phyloP scores from a whole-genome alignment of 2,113 vertebrate genomes.

The Clinocottus analis region DNA sequence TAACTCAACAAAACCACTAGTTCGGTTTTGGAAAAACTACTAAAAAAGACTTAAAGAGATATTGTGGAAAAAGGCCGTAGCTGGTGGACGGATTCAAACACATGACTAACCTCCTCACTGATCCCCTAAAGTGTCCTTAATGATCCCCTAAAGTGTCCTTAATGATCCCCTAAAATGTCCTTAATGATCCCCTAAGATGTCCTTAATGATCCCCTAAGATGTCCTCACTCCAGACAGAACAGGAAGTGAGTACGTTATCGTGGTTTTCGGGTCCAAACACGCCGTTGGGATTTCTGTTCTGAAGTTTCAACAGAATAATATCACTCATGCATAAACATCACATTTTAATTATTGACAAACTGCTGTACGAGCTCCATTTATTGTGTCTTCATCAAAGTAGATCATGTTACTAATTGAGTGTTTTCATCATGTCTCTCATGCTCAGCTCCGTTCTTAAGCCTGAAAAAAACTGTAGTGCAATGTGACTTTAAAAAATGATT shows the following conservation, averaged over 20 bases:
- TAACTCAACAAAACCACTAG: too few relatives aligned
- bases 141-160: background rate
- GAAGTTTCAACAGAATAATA: constrained; percentile 5
- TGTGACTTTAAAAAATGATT: background rate
- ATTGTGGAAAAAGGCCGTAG: background rate
- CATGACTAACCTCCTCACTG: background rate
- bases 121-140: background rate
- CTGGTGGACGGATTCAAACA: background rate
- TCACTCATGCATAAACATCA: background rate
- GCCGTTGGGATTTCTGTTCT: background rate
- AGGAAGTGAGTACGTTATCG: background rate
- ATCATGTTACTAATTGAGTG: background rate
- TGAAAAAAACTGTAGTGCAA: background rate
- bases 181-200: background rate
- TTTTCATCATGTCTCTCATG: background rate
- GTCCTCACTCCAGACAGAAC: background rate
- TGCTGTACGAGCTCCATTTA: background rate
- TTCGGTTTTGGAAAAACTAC: too few relatives aligned
- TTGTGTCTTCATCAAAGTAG: constrained; percentile 22
- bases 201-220: too few relatives aligned
- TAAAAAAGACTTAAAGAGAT: background rate
- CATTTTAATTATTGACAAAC: background rate
- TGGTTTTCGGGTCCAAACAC: background rate
- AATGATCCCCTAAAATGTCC: background rate
- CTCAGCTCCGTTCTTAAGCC: background rate